phyloP scores from a whole-genome alignment of 2,113 vertebrate species.

The Isichthys henryi region DNA sequence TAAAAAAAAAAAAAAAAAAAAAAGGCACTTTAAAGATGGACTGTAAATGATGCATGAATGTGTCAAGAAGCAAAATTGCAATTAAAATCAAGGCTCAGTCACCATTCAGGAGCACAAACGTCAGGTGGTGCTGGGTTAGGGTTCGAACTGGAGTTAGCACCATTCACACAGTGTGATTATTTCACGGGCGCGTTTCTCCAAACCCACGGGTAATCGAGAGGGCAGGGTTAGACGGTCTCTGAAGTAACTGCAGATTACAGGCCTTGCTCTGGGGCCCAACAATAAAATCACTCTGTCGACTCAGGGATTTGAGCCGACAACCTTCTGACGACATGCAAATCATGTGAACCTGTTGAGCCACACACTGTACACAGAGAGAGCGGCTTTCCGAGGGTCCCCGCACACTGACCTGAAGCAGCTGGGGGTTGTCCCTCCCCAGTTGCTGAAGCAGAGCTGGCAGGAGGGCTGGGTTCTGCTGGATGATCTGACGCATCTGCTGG shows the following conservation, averaged over 20 bases:
- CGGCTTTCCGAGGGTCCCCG: background rate
- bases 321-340: background rate
- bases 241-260: background rate
- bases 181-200: no score
- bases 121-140: background rate
- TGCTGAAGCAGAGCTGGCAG: constrained; percentile 63
- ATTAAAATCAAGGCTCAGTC: background rate
- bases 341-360: no score
- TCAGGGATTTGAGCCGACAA: background rate
- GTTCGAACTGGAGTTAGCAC: background rate
- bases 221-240: background rate
- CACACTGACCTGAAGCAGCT: constrained; percentile 58
- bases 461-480: constrained; percentile 65
- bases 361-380: background rate
- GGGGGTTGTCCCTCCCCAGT: constrained; percentile 64
- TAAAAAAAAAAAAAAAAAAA: background rate
- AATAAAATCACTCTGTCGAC: background rate
- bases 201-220: background rate
- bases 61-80: background rate
- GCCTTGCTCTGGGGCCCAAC: background rate
- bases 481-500: constrained; percentile 69
- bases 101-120: background rate
- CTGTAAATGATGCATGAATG: background rate
- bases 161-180: background rate
- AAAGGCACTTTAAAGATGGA: background rate